These are phyloP conservation scores for Linepithema humile DNA, from an alignment of 1,140 invertebrate genomes.

Conservation along the genomic window DNA sequence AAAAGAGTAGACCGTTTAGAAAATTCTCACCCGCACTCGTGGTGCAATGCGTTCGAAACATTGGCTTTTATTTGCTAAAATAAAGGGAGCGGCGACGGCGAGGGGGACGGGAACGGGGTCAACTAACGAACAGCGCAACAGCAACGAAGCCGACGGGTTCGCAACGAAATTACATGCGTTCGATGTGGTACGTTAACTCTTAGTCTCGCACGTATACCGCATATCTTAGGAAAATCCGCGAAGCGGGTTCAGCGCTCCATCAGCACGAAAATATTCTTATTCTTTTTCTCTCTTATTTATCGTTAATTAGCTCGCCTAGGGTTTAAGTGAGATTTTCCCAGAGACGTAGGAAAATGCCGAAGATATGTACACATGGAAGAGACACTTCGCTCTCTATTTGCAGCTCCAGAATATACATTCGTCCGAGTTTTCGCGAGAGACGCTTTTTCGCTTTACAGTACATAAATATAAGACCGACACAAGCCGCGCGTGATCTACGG, in stretches of 20 bases:
- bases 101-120: neutral
- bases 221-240: neutral
- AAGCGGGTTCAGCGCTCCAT: neutral
- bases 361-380: constrained; percentile 51
- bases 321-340: neutral
- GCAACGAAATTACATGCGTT: constrained; percentile 28
- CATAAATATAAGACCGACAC: constrained; percentile 48
- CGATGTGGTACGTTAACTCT: constrained; percentile 3
- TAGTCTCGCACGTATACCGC: neutral
- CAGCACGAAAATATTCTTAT: constrained; percentile 67
- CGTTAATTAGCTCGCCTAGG: neutral
- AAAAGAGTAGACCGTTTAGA: constrained; percentile 38
- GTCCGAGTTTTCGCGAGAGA: neutral
- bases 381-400: constrained; percentile 53
- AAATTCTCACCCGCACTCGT: constrained; percentile 24
- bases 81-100: neutral
- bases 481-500: constrained; percentile 2
- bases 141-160: constrained; percentile 17
- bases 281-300: neutral
- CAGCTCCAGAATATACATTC: constrained; percentile 37
- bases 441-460: constrained; percentile 25
- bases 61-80: neutral
- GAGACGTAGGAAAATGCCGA: constrained; percentile 49
- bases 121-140: constrained; percentile 31
- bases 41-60: neutral